Percentiles rank a stretch among this genome's conserved stretches.
phyloP scores from a whole-genome alignment of 1,140 invertebrate genomes.

The Vanessa atalanta region DNA sequence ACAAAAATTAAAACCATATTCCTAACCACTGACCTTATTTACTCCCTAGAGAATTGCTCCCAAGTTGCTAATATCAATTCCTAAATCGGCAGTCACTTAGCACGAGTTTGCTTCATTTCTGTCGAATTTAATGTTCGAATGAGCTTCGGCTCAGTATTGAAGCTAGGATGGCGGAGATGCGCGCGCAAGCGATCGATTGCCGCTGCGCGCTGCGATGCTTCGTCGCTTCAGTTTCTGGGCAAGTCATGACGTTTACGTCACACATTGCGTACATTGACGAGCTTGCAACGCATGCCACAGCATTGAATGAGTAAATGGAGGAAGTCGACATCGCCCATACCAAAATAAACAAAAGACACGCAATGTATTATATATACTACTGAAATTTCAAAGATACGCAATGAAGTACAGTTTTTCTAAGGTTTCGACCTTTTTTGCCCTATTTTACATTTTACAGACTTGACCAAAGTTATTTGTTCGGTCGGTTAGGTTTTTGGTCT shows the following conservation, averaged over 20 bases:
- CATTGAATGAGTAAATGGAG: conserved; percentile 44
- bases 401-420: not conserved
- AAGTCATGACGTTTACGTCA: conserved; percentile 73
- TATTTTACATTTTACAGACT: not conserved
- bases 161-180: conserved; percentile 66
- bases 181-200: conserved; percentile 77
- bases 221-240: conserved; percentile 52
- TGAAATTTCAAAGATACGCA: not conserved
- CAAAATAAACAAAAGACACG: conserved; percentile 22
- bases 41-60: conserved; percentile 33
- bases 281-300: conserved; percentile 35
- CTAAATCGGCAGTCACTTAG: conserved; percentile 57
- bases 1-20: conserved; percentile 8
- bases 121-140: conserved; percentile 68
- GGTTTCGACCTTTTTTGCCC: not conserved
- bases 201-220: conserved; percentile 67
- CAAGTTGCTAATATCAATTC: conserved; percentile 39
- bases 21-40: conserved; percentile 53
- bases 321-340: conserved; percentile 17
- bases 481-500: too few species aligned
- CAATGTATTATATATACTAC: not conserved
- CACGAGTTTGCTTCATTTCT: conserved; percentile 75
- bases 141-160: conserved; percentile 57
- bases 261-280: conserved; percentile 74
- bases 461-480: not conserved